These are phyloP conservation scores for Channa striata DNA, from an alignment of 2,797 vertebrate genomes.

Conservation along the genomic window DNA sequence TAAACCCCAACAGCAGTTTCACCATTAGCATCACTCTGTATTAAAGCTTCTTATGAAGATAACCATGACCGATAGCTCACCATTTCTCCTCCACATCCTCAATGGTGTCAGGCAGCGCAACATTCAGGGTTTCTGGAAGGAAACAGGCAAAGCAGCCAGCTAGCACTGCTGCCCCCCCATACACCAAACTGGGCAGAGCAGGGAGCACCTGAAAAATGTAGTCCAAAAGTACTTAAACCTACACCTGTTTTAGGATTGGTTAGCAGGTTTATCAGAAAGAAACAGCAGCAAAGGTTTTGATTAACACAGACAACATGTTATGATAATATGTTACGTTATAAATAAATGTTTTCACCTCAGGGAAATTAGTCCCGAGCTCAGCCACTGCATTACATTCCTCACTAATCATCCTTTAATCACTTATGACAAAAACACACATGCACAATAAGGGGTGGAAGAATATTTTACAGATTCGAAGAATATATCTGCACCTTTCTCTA, in stretches of 20 bases:
- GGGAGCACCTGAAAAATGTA: conserved; percentile 77
- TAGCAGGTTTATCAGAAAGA: no score
- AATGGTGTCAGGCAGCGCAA: conserved; percentile 90
- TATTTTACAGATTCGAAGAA: no score
- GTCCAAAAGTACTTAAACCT: neutral
- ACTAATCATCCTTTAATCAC: no score
- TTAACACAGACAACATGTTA: neutral
- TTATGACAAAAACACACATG: no score
- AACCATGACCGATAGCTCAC: conserved; percentile 52
- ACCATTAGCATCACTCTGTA: neutral
- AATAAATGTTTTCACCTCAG: no score
- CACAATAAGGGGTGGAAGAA: no score
- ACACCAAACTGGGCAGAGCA: conserved; percentile 87
- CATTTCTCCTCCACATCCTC: conserved; percentile 86
- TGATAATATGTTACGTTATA: no score
- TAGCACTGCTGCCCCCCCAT: conserved; percentile 82
- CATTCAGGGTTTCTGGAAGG: conserved; percentile 90
- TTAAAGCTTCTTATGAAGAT: neutral
- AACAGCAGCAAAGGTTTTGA: neutral
- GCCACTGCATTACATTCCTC: no score
- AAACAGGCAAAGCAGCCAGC: conserved; percentile 81
- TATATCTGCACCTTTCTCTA: no score
- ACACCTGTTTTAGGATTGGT: no score
- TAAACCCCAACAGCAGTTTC: neutral
- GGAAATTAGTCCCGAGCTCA: no score